These are phyloP conservation scores for Drosophila multiciliata DNA, from an alignment of 2,888 invertebrate species.

Conservation along the genomic window DNA sequence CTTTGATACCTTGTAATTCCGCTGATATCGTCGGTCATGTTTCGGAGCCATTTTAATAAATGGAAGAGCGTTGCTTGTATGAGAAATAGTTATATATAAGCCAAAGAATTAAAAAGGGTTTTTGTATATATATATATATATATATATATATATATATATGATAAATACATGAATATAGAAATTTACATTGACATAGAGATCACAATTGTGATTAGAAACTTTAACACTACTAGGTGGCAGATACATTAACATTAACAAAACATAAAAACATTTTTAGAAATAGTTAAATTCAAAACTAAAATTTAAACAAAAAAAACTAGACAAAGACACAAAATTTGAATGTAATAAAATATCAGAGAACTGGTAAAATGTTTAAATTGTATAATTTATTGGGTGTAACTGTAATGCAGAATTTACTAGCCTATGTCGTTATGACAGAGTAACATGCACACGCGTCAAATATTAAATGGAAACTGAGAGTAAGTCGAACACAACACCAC, in stretches of 20 bases:
- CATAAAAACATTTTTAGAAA: neutral
- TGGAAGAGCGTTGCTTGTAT: neutral
- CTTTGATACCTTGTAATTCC: slow-evolving; percentile 8
- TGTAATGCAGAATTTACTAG: neutral
- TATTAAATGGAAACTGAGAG: slow-evolving; percentile 1
- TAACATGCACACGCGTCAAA: slow-evolving; percentile 6
- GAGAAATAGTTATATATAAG: neutral
- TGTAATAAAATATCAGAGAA: neutral
- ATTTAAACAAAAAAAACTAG: neutral
- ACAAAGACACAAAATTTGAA: neutral
- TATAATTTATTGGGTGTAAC: neutral
- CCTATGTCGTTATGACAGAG: neutral
- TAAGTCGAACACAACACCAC: neutral
- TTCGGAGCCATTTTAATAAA: slow-evolving; percentile 11
- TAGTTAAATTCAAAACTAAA: neutral
- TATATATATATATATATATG: neutral
- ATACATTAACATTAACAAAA: neutral
- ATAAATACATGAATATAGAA: neutral
- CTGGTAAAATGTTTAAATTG: neutral
- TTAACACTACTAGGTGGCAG: neutral
- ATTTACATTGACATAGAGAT: neutral
- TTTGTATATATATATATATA: neutral
- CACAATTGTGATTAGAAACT: neutral
- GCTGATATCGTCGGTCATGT: slow-evolving; percentile 1
- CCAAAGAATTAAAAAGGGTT: neutral